A percentile compares a stretch with the other conserved stretches of the same genome.
Conservation (phyloP, 2,797 vertebrate species). For the Anolis apletophallus region DNA sequence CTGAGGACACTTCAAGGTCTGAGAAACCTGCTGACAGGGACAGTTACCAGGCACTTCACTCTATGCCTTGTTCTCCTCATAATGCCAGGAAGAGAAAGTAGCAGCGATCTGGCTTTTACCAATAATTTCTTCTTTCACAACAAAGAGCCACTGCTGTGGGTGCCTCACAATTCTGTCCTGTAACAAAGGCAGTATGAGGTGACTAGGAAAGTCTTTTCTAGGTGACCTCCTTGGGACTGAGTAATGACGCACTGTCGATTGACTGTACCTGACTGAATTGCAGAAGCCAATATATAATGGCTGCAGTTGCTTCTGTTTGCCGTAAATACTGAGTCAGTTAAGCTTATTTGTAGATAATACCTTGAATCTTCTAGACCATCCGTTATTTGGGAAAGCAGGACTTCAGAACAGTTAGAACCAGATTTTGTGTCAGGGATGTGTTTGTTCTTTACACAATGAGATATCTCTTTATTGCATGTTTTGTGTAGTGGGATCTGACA, state of each 20-base stretch:
- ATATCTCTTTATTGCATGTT: accelerated
- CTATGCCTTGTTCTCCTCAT: conserved; percentile 6
- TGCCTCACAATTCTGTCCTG: neutral
- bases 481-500: neutral
- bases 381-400: neutral
- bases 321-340: neutral
- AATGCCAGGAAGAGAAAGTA: conserved; percentile 7
- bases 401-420: neutral
- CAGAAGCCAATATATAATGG: conserved; percentile 47
- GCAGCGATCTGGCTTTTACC: neutral
- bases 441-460: neutral
- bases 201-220: neutral
- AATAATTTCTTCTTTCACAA: neutral
- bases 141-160: neutral
- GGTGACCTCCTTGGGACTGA: accelerated
- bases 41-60: conserved; percentile 31
- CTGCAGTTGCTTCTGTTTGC: conserved; percentile 25
- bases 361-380: neutral
- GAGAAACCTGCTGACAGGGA: conserved; percentile 26
- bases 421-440: accelerated
- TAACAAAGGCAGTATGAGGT: neutral
- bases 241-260: conserved; percentile 26
- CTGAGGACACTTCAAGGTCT: conserved; percentile 64
- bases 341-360: neutral
- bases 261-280: conserved; percentile 62